phyloP scores from a whole-genome alignment of 2,888 invertebrate genomes.

The Pogonocherus hispidulus region DNA sequence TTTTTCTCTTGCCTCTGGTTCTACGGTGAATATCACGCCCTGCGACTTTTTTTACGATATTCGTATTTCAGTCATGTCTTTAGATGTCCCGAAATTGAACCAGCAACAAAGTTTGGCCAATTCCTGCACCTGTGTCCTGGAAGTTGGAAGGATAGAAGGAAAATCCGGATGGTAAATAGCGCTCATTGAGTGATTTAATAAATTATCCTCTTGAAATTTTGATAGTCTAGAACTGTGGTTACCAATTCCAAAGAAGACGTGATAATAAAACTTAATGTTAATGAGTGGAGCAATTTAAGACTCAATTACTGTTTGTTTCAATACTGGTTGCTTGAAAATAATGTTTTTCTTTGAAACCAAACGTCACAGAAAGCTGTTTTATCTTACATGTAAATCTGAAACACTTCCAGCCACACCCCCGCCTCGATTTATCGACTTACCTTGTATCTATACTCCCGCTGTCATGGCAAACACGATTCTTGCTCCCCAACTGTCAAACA shows the following conservation, averaged over 20 bases:
- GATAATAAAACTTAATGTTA: too few species aligned
- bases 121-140: not conserved
- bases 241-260: too few species aligned
- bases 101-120: not conserved
- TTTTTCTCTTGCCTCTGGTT: not conserved
- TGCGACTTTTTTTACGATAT: not conserved
- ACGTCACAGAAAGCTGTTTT: too few species aligned
- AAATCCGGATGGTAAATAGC: too few species aligned
- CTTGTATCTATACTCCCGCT: slow-evolving; percentile 18
- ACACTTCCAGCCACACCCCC: not conserved
- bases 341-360: too few species aligned
- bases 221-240: too few species aligned
- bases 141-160: not conserved
- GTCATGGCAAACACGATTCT: slow-evolving; percentile 17
- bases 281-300: too few species aligned
- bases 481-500: not conserved
- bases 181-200: too few species aligned
- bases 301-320: too few species aligned
- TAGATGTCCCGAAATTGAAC: not conserved
- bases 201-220: too few species aligned
- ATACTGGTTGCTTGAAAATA: too few species aligned
- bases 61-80: not conserved
- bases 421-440: slow-evolving; percentile 1
- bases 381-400: too few species aligned
- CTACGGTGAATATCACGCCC: not conserved